Evolutionary conservation across 2,888 invertebrate genomes (phyloP).

Genomic region (Sminthurinus aureus): DNA sequence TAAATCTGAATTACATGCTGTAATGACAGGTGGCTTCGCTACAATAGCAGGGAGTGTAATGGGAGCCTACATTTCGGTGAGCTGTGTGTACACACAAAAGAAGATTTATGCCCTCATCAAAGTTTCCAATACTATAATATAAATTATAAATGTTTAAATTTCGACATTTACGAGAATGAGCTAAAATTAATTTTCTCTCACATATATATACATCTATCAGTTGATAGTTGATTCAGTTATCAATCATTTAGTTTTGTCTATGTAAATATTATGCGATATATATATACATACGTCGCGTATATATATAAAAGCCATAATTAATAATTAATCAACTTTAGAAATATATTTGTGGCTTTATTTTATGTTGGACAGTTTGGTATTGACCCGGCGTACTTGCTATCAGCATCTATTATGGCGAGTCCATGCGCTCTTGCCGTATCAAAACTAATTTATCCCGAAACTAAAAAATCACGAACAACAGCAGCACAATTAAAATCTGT

Average conservation of each 20-base stretch:
- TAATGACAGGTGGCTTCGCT: constrained; percentile 94
- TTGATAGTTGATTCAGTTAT: too few species aligned
- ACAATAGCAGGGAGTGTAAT: constrained; percentile 92
- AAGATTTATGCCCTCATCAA: too few species aligned
- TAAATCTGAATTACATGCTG: constrained; percentile 87
- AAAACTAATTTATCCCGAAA: constrained; percentile 93
- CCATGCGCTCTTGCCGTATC: constrained; percentile 90
- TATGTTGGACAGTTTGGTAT: constrained; percentile 73
- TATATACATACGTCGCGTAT: too few species aligned
- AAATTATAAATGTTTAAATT: too few species aligned
- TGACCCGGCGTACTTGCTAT: constrained; percentile 84
- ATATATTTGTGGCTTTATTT: neutral
- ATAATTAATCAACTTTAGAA: too few species aligned
- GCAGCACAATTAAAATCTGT: constrained; percentile 74
- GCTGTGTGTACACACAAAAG: too few species aligned
- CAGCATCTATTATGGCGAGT: constrained; percentile 95
- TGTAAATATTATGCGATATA: too few species aligned
- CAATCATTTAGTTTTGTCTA: too few species aligned
- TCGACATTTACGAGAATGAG: neutral
- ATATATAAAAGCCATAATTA: too few species aligned
- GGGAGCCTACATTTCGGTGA: constrained; percentile 83
- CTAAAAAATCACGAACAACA: constrained; percentile 77
- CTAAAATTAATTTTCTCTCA: too few species aligned
- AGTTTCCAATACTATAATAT: too few species aligned
- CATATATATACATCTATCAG: too few species aligned